phyloP scores from a whole-genome alignment of 2,888 invertebrate genomes.

The Crematogaster levior region DNA sequence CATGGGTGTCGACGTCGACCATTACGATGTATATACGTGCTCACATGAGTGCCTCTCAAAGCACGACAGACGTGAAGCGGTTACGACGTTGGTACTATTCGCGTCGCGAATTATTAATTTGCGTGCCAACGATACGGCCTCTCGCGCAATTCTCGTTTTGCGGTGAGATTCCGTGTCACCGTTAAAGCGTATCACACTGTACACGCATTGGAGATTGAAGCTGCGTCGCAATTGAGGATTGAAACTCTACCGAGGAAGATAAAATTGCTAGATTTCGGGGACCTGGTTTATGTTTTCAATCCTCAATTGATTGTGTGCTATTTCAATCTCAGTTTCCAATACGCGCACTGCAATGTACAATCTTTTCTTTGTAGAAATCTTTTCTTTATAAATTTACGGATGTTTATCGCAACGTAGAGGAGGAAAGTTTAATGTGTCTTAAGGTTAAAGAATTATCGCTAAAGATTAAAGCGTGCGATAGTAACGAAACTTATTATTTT shows the following conservation, averaged over 20 bases:
- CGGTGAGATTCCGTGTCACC: constrained; percentile 30
- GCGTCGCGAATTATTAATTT: constrained; percentile 52
- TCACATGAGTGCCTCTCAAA: constrained; percentile 38
- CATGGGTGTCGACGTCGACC: constrained; percentile 27
- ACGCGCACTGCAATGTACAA: not conserved
- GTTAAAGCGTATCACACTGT: constrained; percentile 32
- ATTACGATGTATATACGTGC: not conserved
- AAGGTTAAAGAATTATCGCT: too few species aligned
- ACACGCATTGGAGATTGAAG: not conserved
- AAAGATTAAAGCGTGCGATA: not conserved
- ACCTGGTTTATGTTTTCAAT: not conserved
- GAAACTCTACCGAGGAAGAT: not conserved
- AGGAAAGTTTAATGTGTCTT: too few species aligned
- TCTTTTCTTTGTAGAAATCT: not conserved
- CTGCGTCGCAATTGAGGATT: constrained; percentile 8
- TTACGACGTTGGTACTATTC: constrained; percentile 43
- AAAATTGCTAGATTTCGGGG: not conserved
- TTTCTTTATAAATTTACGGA: not conserved
- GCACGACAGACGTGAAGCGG: constrained; percentile 43
- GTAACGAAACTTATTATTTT: not conserved
- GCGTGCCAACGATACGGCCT: constrained; percentile 37
- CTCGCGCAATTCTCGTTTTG: constrained; percentile 45
- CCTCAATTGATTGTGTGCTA: not conserved
- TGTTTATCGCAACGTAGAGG: not conserved
- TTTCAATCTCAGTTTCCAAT: not conserved